Evolutionary conservation across 2,113 vertebrate species (phyloP).

Genomic region (Phyllostomus discolor): DNA sequence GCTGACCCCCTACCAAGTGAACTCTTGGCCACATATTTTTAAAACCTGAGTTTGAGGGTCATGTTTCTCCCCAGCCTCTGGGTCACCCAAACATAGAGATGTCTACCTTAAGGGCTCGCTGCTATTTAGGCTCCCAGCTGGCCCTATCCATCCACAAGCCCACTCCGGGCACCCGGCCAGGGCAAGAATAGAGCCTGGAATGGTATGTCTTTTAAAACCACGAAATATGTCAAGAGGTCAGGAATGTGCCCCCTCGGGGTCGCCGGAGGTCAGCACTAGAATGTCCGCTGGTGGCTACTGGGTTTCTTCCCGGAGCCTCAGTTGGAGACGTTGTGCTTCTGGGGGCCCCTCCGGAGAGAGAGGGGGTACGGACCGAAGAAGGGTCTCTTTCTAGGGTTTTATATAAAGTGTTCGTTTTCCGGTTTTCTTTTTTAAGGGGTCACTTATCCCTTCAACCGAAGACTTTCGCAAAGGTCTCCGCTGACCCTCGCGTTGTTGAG

Average conservation of each 20-base stretch:
- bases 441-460: not conserved
- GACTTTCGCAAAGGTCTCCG: not conserved
- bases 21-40: not conserved
- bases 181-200: not conserved
- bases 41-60: not conserved
- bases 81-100: not conserved
- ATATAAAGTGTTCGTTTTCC: not conserved
- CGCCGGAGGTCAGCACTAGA: not conserved
- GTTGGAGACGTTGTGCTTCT: accelerated
- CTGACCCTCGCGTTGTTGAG: not conserved
- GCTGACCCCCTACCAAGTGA: not conserved
- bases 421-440: not conserved
- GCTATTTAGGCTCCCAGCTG: not conserved
- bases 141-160: not conserved
- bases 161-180: not conserved
- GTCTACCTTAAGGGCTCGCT: not conserved
- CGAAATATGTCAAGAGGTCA: not conserved
- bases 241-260: not conserved
- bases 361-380: accelerated
- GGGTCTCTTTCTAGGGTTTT: too few relatives aligned
- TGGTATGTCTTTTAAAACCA: not conserved
- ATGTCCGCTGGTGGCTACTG: not conserved
- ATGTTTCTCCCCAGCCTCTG: not conserved
- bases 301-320: not conserved
- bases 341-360: not conserved